These are phyloP conservation scores for Plectrocnemia conspersa DNA, from an alignment of 1,140 invertebrate species.

Conservation along the genomic window DNA sequence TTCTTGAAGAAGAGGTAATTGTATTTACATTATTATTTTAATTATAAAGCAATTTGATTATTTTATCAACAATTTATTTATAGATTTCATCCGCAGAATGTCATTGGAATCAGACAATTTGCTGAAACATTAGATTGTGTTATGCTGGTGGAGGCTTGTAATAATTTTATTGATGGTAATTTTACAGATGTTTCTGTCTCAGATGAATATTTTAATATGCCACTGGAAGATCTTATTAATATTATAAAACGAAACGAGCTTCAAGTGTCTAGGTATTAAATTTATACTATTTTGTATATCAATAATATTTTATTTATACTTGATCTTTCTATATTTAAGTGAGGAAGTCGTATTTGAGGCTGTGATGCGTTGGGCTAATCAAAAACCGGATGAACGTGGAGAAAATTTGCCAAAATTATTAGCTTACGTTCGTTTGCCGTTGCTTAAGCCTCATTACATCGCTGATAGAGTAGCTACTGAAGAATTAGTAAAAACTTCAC, in stretches of 20 bases:
- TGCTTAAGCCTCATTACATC: conserved; percentile 77
- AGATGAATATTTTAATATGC: conserved; percentile 73
- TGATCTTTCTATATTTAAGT: conserved; percentile 38
- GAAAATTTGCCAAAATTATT: conserved; percentile 66
- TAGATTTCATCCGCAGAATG: conserved; percentile 79
- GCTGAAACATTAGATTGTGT: conserved; percentile 76
- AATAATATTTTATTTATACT: conserved; percentile 1
- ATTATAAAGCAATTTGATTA: conserved; percentile 9
- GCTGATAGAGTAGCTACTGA: conserved; percentile 81
- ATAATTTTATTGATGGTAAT: conserved; percentile 79
- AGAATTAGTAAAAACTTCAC: conserved; percentile 69
- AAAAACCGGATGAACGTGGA: conserved; percentile 56
- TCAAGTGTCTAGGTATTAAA: conserved; percentile 61
- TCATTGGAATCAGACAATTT: conserved; percentile 77
- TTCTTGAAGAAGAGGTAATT: conserved; percentile 67
- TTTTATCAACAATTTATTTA: conserved; percentile 29
- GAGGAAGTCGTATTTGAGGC: conserved; percentile 79
- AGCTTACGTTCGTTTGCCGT: conserved; percentile 70
- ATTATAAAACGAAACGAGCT: conserved; percentile 77
- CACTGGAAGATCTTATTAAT: conserved; percentile 61
- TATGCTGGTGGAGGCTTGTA: conserved; percentile 66
- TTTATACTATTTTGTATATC: conserved; percentile 10
- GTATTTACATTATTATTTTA: neutral
- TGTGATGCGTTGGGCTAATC: conserved; percentile 77
- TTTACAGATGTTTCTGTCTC: conserved; percentile 74